Percentiles rank a stretch among this genome's conserved stretches.
These are phyloP conservation scores for Heliconius aoede DNA, from an alignment of 2,888 invertebrate species.

Conservation along the genomic window DNA sequence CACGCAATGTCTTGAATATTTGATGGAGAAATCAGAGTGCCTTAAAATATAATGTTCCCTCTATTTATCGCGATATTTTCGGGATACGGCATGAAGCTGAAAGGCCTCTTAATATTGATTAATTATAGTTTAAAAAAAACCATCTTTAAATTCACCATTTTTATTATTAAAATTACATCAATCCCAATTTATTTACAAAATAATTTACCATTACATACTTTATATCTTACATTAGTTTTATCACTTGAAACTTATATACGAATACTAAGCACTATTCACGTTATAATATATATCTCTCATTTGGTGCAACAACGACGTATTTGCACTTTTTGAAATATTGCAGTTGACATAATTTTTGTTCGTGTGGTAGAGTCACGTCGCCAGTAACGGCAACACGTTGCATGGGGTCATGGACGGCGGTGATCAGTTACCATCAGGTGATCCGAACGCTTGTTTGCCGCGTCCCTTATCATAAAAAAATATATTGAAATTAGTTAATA, in stretches of 20 bases:
- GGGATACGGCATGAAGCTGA: not conserved
- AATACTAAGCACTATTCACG: constrained; percentile 10
- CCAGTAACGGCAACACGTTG: no score
- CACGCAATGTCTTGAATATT: no score
- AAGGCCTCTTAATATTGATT: not conserved
- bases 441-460: no score
- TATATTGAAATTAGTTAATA: no score
- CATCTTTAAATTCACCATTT: constrained; percentile 1
- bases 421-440: no score
- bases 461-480: no score
- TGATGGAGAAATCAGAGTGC: no score
- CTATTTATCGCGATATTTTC: no score
- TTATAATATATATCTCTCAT: not conserved
- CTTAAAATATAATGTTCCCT: no score
- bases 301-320: not conserved
- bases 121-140: not conserved
- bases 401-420: no score
- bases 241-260: constrained; percentile 21
- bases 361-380: no score
- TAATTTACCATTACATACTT: constrained; percentile 42
- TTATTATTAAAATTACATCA: constrained; percentile 5
- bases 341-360: not conserved
- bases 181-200: constrained; percentile 40
- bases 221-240: constrained; percentile 35
- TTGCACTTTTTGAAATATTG: not conserved